phyloP scores from a whole-genome alignment of 2,797 vertebrate species.

The Vireo griseus region DNA sequence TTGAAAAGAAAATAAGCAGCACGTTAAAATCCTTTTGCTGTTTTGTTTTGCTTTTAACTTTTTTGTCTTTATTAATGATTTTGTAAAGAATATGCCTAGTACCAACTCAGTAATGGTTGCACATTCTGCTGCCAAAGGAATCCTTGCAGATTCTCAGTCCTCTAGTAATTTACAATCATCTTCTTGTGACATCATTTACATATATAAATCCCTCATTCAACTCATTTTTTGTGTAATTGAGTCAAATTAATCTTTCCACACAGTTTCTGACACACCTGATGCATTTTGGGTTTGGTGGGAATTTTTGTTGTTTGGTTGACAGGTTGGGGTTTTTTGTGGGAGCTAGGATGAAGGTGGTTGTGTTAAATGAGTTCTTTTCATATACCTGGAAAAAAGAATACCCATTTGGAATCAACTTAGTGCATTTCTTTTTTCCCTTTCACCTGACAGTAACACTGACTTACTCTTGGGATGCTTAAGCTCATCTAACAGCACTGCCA shows the following conservation, averaged over 20 bases:
- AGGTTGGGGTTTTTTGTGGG: rapidly evolving
- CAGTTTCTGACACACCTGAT: background rate
- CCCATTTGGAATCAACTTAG: background rate
- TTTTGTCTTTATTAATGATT: background rate
- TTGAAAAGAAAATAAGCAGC: constrained; percentile 58
- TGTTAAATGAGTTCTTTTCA: background rate
- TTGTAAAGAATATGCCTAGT: background rate
- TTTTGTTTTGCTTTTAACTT: background rate
- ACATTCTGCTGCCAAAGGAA: background rate
- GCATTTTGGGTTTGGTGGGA: background rate
- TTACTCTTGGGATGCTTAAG: background rate
- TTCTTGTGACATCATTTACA: background rate
- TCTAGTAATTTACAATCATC: background rate
- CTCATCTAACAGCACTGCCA: background rate
- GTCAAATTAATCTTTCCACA: background rate
- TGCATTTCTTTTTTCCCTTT: background rate
- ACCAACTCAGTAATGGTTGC: background rate
- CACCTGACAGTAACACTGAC: background rate
- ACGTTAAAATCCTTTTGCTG: background rate
- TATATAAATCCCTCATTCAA: background rate
- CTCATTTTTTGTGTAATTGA: background rate
- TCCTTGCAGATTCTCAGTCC: background rate
- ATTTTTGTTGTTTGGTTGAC: background rate
- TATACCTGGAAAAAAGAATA: background rate
- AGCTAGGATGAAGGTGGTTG: background rate